Evolutionary conservation across 1,140 invertebrate species (phyloP), one percentile per base, ranked within the genome.

Genomic region (Halesus radiatus): DNA sequence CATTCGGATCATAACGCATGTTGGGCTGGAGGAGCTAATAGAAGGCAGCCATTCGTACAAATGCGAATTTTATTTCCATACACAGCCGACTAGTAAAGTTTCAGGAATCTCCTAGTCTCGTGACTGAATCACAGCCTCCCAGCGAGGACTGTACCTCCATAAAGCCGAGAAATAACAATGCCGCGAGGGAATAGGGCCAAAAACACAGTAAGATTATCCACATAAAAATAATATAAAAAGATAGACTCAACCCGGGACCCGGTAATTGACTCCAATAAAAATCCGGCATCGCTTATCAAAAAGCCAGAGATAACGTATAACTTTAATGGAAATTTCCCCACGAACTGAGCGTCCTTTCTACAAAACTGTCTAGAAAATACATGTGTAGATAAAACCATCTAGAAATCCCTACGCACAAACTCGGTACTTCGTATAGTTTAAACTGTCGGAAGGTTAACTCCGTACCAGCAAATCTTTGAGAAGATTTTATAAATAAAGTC

Each of bases 191-290:
- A 75, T 76, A 45, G 77, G 78, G 68, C 37, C 77, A 26, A 79
- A 81, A 66, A 77, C 79, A 76, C 50, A 45, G 72, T 50, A 37
- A 79, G 76, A 83, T 83, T 81, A 83, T 83, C 80, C 82, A 77
- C 82, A 81, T 81, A 79, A 83, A 83, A 83, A 83, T 83, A 83
- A 83, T 81, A 83, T 77, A 83, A 81, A 83, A 74, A 83, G 76
- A 79, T 79, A 79, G 77, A 76, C 76, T 77, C 52, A 68, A 32
- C 64, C 79, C 76, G 82, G 60, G 58, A 32, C 68, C 74, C 76
- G 16, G 77, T 83, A 83, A 83, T 83, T 83, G 82, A 79, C 70
- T 70, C 64, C 62, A 81, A 83, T 81, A 83, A 83, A 45, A 81
- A 77, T 79, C 60, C 77, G 50, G 64, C 70, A 53, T 26, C 23